Conservation (phyloP, 2,113 vertebrate species). For the Chunga burmeisteri region DNA sequence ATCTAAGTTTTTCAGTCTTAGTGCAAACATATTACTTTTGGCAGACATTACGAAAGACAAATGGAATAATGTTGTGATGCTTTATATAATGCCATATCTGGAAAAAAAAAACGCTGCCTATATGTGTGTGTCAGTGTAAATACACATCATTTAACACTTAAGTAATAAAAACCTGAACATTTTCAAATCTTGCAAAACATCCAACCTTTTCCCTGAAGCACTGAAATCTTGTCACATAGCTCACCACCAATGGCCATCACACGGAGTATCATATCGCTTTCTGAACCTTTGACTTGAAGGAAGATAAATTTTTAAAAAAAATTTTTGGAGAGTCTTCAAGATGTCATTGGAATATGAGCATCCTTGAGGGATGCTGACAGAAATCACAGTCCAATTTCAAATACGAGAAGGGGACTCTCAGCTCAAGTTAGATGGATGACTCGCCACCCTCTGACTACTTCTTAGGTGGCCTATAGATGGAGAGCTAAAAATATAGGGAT, state of each 20-base stretch:
- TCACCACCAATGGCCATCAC: not conserved
- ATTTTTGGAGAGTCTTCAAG: not conserved
- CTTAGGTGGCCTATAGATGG: not conserved
- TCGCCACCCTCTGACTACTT: not conserved
- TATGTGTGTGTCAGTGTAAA: not conserved
- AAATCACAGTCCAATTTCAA: not conserved
- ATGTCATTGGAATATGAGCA: not conserved
- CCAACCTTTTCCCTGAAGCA: not conserved
- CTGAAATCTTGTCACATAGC: not conserved
- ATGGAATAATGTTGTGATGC: not conserved
- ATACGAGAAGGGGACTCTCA: not conserved
- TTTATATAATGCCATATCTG: not conserved
- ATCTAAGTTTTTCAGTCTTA: not conserved
- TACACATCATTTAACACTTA: not conserved
- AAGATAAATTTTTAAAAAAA: not conserved
- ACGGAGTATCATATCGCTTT: accelerated
- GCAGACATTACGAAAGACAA: not conserved
- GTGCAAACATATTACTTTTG: not conserved
- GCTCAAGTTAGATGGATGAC: not conserved
- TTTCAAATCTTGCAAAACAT: not conserved
- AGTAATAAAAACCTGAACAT: not conserved
- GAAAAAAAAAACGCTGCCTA: not conserved
- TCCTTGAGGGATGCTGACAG: not conserved
- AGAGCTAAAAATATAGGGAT: not conserved
- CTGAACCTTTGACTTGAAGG: not conserved